A percentile compares a stretch with the other conserved stretches of the same genome.
These are phyloP conservation scores for Diaperis boleti DNA, from an alignment of 2,888 invertebrate genomes.

Conservation along the genomic window DNA sequence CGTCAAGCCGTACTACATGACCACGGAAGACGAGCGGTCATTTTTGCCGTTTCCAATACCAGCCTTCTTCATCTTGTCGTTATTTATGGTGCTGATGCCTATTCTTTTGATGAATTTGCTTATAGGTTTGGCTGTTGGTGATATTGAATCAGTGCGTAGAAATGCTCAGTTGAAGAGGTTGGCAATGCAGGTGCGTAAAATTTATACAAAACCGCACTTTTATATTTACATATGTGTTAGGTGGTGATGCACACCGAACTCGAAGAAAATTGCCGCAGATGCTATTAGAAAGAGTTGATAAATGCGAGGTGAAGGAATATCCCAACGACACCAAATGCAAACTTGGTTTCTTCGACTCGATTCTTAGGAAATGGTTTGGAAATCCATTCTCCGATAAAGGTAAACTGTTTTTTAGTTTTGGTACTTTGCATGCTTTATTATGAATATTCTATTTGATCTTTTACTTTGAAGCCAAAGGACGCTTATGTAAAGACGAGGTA, in stretches of 20 bases:
- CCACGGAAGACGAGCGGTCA: constrained; percentile 58
- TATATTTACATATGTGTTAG: no score
- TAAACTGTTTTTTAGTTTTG: constrained; percentile 61
- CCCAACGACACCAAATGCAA: constrained; percentile 83
- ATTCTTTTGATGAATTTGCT: constrained; percentile 92
- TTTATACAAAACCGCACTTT: not conserved
- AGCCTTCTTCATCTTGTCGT: constrained; percentile 81
- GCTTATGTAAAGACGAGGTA: constrained; percentile 13
- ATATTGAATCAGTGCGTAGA: constrained; percentile 89
- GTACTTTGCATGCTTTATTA: constrained; percentile 39
- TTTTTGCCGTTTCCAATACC: constrained; percentile 79
- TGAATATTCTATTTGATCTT: constrained; percentile 17
- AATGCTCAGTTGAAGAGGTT: constrained; percentile 90
- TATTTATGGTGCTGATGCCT: constrained; percentile 93
- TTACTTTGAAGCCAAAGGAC: constrained; percentile 25
- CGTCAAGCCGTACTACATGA: constrained; percentile 72
- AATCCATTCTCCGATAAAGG: constrained; percentile 84
- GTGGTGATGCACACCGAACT: constrained; percentile 90
- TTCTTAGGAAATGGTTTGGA: constrained; percentile 83
- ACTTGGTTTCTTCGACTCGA: constrained; percentile 79
- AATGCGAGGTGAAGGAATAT: constrained; percentile 83
- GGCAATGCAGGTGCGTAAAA: constrained; percentile 88
- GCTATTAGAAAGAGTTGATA: constrained; percentile 82
- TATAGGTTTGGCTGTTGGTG: constrained; percentile 94
- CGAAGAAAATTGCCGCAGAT: constrained; percentile 86